Base-by-base conservation (phyloP, 2,888 invertebrate genomes). In the Eristalis tenax region DNA sequence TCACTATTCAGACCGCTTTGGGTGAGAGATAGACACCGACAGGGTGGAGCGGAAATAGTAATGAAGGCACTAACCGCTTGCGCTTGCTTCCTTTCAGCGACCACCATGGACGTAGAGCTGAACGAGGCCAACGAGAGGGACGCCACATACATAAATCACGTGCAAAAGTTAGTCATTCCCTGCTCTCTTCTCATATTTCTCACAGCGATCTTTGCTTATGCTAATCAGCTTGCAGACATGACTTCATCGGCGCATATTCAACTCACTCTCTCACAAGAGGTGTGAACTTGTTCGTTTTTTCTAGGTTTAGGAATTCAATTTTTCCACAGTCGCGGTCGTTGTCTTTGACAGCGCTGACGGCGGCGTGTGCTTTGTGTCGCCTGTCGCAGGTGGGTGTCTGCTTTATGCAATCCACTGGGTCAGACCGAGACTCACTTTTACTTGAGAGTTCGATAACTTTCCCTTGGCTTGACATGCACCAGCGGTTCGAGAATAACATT, bases 1-100 rank as follows among this genome's bases (percentile, higher is more conserved):
- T 87, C 64, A 87, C 87, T 2, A 87, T 87, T 10, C 79, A 87
- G 71, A 87, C 87, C 0, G 87, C 87, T 6, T 18, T 87, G 10
- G 87, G 87, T 87, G 69, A 61, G 32, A 4, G 38, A 38, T 10
- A 32, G 32, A 32, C 38, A 3, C 11, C 11, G 35, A 13, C 13
- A 13, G 13, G 3, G 13, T 59, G 26, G 23, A 10, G 59, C 26
- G 15, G 13, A 15, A 59, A 59, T 59, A 4, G 13, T 57, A 57
- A 23, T 5, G 13, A 40, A 1, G n/a, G 18, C 18, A 23, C 22
- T 50, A 8, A 22, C 3, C 10, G 32, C 15, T 28, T 13, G 18
- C 50, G 50, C 8, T 6, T 64, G 4, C 5, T 86, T 82, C 56
- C 57, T 86, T 82, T 61, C 57, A 87, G 87, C 83, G 4, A 87